Evolutionary conservation across 2,888 invertebrate genomes (phyloP).

Genomic region (Rotaria socialis): DNA sequence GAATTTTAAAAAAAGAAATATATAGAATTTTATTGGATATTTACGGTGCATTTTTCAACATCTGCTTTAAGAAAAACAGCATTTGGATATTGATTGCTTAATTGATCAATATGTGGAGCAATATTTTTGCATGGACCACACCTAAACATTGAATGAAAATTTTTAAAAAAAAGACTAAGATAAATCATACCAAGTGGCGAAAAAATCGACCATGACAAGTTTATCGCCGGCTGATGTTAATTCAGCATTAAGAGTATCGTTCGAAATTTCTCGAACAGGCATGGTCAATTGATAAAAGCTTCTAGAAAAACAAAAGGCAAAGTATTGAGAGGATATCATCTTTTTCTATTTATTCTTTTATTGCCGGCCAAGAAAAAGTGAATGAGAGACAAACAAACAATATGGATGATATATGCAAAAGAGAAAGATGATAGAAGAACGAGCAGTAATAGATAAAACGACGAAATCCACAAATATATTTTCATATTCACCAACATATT

Average conservation of each 20-base stretch:
- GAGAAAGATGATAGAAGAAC: not conserved
- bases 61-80: slow-evolving; percentile 88
- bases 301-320: too few species aligned
- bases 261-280: slow-evolving; percentile 9
- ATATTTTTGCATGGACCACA: slow-evolving; percentile 93
- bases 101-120: slow-evolving; percentile 82
- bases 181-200: slow-evolving; percentile 71
- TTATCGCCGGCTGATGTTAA: slow-evolving; percentile 77
- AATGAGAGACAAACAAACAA: not conserved
- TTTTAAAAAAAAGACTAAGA: slow-evolving; percentile 14
- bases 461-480: not conserved
- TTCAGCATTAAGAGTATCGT: slow-evolving; percentile 57
- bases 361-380: not conserved
- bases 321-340: not conserved
- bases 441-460: not conserved
- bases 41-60: slow-evolving; percentile 74
- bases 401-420: not conserved
- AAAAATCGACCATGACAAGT: slow-evolving; percentile 87
- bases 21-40: slow-evolving; percentile 40
- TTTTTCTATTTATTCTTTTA: not conserved
- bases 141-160: slow-evolving; percentile 64
- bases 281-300: not conserved
- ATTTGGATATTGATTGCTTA: slow-evolving; percentile 78
- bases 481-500: not conserved
- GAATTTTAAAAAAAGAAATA: not conserved